Conservation (phyloP, 2,888 invertebrate species). For the Leptothorax acervorum region DNA sequence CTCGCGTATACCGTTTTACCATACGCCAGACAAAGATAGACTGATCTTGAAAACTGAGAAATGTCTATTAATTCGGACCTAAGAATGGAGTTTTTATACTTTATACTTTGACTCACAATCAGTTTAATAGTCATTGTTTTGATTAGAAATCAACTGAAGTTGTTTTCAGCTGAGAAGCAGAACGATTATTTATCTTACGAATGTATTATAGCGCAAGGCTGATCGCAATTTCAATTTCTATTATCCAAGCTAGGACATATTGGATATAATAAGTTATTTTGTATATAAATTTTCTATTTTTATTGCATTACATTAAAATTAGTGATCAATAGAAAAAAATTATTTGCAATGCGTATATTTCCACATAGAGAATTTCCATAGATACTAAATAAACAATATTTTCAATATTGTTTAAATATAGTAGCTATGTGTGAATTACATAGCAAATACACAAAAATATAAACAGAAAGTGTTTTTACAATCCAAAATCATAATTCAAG, state of each 20-base stretch:
- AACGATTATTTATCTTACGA: not conserved
- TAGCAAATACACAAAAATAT: not conserved
- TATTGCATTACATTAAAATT: constrained; percentile 6
- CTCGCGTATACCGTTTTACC: too few species aligned
- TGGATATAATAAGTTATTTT: not conserved
- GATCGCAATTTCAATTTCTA: not conserved
- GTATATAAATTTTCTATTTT: constrained; percentile 9
- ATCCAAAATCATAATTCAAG: not conserved
- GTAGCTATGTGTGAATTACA: not conserved
- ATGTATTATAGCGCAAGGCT: not conserved
- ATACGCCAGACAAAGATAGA: too few species aligned
- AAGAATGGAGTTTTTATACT: not conserved
- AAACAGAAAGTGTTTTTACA: not conserved
- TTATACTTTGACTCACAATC: not conserved
- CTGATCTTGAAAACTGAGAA: too few species aligned
- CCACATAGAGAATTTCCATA: not conserved
- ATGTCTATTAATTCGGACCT: too few species aligned
- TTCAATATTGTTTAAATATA: not conserved
- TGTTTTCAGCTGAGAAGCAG: too few species aligned
- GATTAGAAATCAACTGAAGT: not conserved
- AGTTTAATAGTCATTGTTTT: not conserved
- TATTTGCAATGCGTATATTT: not conserved
- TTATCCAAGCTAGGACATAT: not conserved
- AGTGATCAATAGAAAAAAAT: constrained; percentile 12
- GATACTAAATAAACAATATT: not conserved